Percentiles rank a stretch among this genome's conserved stretches.
Conservation (phyloP, 2,113 vertebrate genomes). For the Pimephales promelas region DNA sequence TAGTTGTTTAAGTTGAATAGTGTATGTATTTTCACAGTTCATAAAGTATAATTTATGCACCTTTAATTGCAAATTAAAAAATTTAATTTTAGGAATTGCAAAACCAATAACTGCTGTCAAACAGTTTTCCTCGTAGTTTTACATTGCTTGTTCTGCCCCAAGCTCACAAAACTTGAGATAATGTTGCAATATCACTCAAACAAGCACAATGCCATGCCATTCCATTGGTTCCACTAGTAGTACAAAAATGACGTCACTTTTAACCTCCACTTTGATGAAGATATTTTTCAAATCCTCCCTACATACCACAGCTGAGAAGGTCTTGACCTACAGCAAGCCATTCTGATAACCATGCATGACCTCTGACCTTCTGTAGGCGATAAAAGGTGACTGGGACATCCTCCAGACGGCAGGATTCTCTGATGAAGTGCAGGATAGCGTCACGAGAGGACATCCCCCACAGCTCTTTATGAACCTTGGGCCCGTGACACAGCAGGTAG, state of each 20-base stretch:
- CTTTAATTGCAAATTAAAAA: too few species aligned
- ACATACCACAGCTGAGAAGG: slow-evolving; percentile 32
- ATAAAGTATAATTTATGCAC: too few species aligned
- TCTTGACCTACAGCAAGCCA: slow-evolving; percentile 2
- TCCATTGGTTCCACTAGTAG: neutral
- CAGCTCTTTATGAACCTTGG: slow-evolving; percentile 84
- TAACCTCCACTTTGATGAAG: slow-evolving; percentile 5
- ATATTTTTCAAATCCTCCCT: neutral
- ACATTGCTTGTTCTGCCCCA: neutral
- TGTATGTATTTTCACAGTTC: too few species aligned
- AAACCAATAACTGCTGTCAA: too few species aligned
- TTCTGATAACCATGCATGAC: slow-evolving; percentile 6
- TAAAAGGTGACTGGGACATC: slow-evolving; percentile 91
- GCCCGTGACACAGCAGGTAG: slow-evolving; percentile 85
- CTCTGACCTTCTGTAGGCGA: slow-evolving; percentile 84
- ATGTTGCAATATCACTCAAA: neutral
- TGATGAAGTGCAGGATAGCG: slow-evolving; percentile 82
- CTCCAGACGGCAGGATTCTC: slow-evolving; percentile 85
- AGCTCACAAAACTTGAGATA: neutral
- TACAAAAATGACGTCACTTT: neutral
- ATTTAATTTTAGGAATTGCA: too few species aligned
- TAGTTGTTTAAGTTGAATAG: too few species aligned
- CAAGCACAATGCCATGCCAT: neutral
- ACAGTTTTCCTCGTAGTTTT: neutral
- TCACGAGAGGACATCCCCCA: slow-evolving; percentile 81